Conservation (phyloP, 2,797 vertebrate genomes). For the Mionectes olivaceus region DNA sequence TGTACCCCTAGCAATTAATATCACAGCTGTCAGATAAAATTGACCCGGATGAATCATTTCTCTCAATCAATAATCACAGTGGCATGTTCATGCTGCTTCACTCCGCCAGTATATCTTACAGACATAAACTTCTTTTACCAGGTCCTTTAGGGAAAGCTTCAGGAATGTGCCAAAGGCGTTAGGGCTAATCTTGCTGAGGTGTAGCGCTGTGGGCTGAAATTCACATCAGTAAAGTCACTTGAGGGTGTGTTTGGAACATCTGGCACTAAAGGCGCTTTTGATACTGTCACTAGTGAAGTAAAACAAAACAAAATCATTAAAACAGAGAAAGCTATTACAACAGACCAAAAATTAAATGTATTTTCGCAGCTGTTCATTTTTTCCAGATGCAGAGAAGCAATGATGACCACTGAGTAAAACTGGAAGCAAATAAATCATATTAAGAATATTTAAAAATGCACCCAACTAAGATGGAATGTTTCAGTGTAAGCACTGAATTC, state of each 20-base stretch:
- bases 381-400: neutral
- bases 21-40: constrained; percentile 9
- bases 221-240: neutral
- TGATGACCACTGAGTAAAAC: neutral
- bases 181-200: neutral
- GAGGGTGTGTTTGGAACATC: neutral
- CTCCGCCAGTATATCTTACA: neutral
- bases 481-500: neutral
- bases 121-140: neutral
- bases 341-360: neutral
- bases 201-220: neutral
- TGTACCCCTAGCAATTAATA: constrained; percentile 15
- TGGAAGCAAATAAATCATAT: neutral
- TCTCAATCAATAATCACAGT: neutral
- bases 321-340: neutral
- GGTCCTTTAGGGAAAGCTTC: neutral
- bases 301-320: neutral
- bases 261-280: neutral
- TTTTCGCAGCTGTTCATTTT: neutral
- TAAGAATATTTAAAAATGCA: neutral
- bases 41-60: neutral
- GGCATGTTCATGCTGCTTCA: neutral
- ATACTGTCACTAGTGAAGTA: neutral
- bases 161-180: neutral
- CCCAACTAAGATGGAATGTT: neutral